Percentiles rank a stretch among this genome's conserved stretches.
Evolutionary conservation across 92 coral and sea anemone species (phyloP).

Genomic region (Meandrina meandrites): DNA sequence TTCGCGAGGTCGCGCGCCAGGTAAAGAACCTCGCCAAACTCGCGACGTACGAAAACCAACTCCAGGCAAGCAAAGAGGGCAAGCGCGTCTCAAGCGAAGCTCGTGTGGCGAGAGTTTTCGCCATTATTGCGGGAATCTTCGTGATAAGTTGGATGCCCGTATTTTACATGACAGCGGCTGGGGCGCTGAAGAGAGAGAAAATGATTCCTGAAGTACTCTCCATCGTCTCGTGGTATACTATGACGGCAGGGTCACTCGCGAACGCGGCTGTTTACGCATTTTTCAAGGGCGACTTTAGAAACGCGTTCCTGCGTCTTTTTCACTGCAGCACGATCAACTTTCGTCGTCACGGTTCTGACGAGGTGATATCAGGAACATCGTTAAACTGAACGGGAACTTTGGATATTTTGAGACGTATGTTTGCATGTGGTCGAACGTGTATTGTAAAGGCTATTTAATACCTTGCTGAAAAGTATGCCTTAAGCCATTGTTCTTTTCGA

Average conservation of each 20-base stretch:
- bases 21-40: constrained; percentile 67
- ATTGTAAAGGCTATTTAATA: constrained; percentile 3
- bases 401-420: background rate
- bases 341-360: constrained; percentile 2
- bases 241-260: constrained; percentile 66
- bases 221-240: constrained; percentile 76
- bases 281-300: constrained; percentile 78
- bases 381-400: background rate
- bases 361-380: constrained; percentile 16
- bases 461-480: background rate
- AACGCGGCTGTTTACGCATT: constrained; percentile 84
- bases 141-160: constrained; percentile 82
- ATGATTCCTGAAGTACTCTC: constrained; percentile 55
- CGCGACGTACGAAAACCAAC: constrained; percentile 36
- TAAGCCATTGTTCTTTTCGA: constrained; percentile 1
- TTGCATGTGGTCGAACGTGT: background rate
- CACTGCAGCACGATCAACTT: constrained; percentile 4
- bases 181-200: constrained; percentile 48
- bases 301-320: constrained; percentile 57
- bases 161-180: constrained; percentile 76
- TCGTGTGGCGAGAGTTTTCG: constrained; percentile 78
- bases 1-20: constrained; percentile 76
- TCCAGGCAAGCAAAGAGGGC: constrained; percentile 67
- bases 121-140: constrained; percentile 78
- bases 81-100: constrained; percentile 80